Base-by-base conservation (phyloP, 2,113 vertebrate genomes). In the Morone saxatilis region DNA sequence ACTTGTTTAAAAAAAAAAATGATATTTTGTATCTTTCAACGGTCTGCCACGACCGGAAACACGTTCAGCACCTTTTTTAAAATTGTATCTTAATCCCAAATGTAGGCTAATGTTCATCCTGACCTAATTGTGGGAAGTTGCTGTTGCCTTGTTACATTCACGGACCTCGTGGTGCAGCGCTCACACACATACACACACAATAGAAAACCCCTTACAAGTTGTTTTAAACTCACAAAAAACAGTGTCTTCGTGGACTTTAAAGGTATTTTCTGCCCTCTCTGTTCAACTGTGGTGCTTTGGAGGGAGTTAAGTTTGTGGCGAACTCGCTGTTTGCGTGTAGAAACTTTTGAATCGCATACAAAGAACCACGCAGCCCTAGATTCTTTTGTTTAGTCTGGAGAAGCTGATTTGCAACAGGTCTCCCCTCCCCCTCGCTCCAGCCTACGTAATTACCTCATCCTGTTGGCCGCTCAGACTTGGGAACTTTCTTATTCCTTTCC, bases 351-450 rank as follows among this genome's bases (percentile, higher is more conserved):
- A 88, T 89, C 7, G 81, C 89, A 56, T 83, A 85, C 87, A 91
- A 93, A 93, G 85, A 83, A 89, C 11, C 88, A 86, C 76, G 90
- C 85, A 93, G 87, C 87, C 43, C 91, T 65, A 59, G 93, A 86
- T 95, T 96, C 95, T 95, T 96, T 96, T 96, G 95, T 96, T 96
- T 94, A 93, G 94, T 94, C 95, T 96, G 90, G 94, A 94, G 95
- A 93, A 92, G 93, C 91, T 93, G 95, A 94, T 94, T 95, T 95
- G 94, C 95, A 96, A 96, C 95, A 96, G 95, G 95, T 96, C 91
- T 94, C 93, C 92, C 91, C 90, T 92, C 93, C 95, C 94, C 91
- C 80, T n/a, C 62, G 56, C 84, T 50, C 84, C 88, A 85, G 86
- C 92, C 93, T 88, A 92, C 91, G 91, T 94, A 92, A 93, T 93